Base-by-base conservation (phyloP, 2,888 invertebrate species). In the Standfussiana lucernea region DNA sequence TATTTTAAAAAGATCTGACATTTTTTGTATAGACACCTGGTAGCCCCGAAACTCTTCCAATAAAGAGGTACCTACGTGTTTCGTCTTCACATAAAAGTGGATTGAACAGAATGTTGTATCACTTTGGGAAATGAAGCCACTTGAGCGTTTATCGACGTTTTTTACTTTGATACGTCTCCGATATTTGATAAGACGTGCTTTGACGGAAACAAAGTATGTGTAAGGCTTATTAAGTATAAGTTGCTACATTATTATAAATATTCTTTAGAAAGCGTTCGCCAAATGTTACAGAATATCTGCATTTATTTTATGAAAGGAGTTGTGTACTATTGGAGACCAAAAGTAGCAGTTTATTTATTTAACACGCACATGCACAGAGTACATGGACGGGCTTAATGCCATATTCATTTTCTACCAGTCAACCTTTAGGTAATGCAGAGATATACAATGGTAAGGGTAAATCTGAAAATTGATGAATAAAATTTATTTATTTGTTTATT, bases 91-190 rank as follows among this genome's bases (percentile, higher is more conserved):
- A 91, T 89, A 90, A 92, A 91, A 93, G 92, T 91, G 90, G 89
- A 91, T 93, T 91, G 90, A 88, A 91, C 88, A 88, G 90, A 90
- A 92, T 91, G 92, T 93, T 92, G 90, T 92, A 92, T 92, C 92
- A 91, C 92, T 93, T 93, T 92, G 89, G 91, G 89, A 92, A 94
- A 93, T 92, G 90, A 93, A 91, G 89, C 88, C 89, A 91, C 89
- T 93, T 92, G 89, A 89, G 87, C 89, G 81, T 92, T 90, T 90
- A 92, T 91, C 89, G 89, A 89, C 89, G 86, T 92, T 89, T 87
- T 85, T 90, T 90, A 89, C 89, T 89, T 88, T 91, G 90, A 90
- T 90, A 90, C 85, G 86, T 87, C 85, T 88, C 78, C 82, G 50
- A 85, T 82, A 85, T 88, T 87, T 84, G 80, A 87, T 86, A 89